Evolutionary conservation across 2,113 vertebrate species (phyloP).

Genomic region (Dolichallabes microphthalmus): DNA sequence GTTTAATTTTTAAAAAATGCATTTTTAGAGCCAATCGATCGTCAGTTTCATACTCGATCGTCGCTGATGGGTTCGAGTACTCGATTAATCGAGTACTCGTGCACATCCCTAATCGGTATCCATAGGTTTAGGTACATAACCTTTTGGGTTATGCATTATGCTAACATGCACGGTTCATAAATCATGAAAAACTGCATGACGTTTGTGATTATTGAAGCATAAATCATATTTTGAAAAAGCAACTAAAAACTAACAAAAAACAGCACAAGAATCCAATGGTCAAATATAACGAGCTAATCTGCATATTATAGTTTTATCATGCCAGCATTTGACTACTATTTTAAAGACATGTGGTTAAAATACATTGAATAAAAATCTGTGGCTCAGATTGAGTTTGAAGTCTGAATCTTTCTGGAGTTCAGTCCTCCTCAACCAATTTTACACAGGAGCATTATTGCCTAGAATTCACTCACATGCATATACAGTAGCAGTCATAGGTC

Average conservation of each 20-base stretch:
- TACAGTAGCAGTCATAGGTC: neutral
- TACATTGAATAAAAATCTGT: too few species aligned
- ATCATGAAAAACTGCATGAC: neutral
- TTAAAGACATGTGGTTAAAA: too few species aligned
- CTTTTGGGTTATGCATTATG: neutral
- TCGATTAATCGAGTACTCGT: too few species aligned
- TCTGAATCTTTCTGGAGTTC: neutral
- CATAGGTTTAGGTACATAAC: too few species aligned
- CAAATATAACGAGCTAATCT: conserved; percentile 11
- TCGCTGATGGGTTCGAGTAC: too few species aligned
- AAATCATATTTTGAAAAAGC: neutral
- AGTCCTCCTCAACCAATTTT: too few species aligned
- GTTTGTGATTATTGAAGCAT: neutral
- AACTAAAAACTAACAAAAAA: neutral
- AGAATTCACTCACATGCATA: neutral
- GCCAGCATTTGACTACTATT: neutral
- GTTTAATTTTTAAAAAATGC: too few species aligned
- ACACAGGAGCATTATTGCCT: neutral
- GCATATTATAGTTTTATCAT: neutral
- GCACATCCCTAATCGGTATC: too few species aligned
- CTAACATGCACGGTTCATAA: neutral
- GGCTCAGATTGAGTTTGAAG: too few species aligned
- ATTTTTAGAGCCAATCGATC: too few species aligned
- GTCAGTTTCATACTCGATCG: too few species aligned
- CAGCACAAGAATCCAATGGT: neutral